A percentile compares a stretch with the other conserved stretches of the same genome.
Evolutionary conservation across 2,888 invertebrate species (phyloP).

Genomic region (Blastobasis lacticolella): DNA sequence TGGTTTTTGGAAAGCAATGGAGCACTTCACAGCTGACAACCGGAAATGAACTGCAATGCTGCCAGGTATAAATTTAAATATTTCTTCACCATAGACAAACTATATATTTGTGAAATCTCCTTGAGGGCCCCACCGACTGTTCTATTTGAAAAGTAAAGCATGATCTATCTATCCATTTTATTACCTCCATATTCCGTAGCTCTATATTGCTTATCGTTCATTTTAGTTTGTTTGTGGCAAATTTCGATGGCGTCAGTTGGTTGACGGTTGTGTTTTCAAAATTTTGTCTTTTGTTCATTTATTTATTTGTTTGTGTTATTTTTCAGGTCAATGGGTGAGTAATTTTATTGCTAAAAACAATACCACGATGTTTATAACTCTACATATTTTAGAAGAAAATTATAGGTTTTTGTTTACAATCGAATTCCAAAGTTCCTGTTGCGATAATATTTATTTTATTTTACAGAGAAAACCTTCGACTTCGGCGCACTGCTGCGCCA

Average conservation of each 20-base stretch:
- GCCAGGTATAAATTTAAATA: slow-evolving; percentile 17
- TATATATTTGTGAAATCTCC: too few relatives aligned
- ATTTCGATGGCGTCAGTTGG: slow-evolving; percentile 12
- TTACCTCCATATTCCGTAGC: too few relatives aligned
- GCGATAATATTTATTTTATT: not conserved
- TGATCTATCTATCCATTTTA: too few relatives aligned
- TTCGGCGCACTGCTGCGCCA: slow-evolving; percentile 42
- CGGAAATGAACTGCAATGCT: slow-evolving; percentile 50
- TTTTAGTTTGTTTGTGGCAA: not conserved
- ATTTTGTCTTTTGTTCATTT: slow-evolving; percentile 14
- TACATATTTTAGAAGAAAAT: too few relatives aligned
- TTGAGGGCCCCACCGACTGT: too few relatives aligned
- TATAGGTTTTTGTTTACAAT: not conserved
- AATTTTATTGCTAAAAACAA: not conserved
- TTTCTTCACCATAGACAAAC: too few relatives aligned
- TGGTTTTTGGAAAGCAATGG: slow-evolving; percentile 61
- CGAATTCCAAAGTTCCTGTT: too few relatives aligned
- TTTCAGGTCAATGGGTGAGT: slow-evolving; percentile 53
- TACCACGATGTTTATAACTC: too few relatives aligned
- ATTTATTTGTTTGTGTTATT: slow-evolving; percentile 24
- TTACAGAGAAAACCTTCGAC: slow-evolving; percentile 55
- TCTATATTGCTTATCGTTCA: too few relatives aligned
- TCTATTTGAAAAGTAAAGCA: too few relatives aligned
- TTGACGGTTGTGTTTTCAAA: slow-evolving; percentile 27
- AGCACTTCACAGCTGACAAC: slow-evolving; percentile 69